Evolutionary conservation across 2,888 invertebrate genomes (phyloP).

Genomic region (Pandemis heparana): DNA sequence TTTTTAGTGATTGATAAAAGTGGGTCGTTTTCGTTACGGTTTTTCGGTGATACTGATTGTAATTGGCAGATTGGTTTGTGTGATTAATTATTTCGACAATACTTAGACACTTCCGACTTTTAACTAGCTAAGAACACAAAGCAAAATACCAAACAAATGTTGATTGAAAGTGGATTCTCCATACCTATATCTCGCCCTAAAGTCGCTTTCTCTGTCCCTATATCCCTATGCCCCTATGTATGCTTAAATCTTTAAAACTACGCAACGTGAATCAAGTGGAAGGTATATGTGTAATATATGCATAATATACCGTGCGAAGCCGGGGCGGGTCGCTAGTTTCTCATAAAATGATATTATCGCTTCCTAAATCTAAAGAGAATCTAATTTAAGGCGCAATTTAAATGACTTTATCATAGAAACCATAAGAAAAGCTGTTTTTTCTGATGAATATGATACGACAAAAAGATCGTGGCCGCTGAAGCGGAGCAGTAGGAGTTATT

Average conservation of each 20-base stretch:
- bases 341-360: neutral
- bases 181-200: too few relatives aligned
- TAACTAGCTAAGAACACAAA: neutral
- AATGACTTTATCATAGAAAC: constrained; percentile 3
- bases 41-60: constrained; percentile 21
- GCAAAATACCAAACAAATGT: too few relatives aligned
- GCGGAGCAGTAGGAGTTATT: constrained; percentile 62
- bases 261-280: too few relatives aligned
- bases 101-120: neutral
- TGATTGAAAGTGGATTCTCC: too few relatives aligned
- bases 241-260: too few relatives aligned
- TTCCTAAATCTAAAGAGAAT: neutral
- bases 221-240: too few relatives aligned
- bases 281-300: too few relatives aligned
- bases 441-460: constrained; percentile 41
- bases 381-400: constrained; percentile 1
- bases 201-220: too few relatives aligned
- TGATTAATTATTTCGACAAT: constrained; percentile 3
- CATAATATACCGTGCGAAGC: too few relatives aligned
- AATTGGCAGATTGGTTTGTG: constrained; percentile 30
- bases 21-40: constrained; percentile 52
- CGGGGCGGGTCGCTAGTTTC: too few relatives aligned
- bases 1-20: constrained; percentile 50
- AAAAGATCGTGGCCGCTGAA: constrained; percentile 69
- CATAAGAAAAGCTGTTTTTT: constrained; percentile 7